Base-by-base conservation (phyloP, 1,140 invertebrate species). In the Chionoecetes opilio region DNA sequence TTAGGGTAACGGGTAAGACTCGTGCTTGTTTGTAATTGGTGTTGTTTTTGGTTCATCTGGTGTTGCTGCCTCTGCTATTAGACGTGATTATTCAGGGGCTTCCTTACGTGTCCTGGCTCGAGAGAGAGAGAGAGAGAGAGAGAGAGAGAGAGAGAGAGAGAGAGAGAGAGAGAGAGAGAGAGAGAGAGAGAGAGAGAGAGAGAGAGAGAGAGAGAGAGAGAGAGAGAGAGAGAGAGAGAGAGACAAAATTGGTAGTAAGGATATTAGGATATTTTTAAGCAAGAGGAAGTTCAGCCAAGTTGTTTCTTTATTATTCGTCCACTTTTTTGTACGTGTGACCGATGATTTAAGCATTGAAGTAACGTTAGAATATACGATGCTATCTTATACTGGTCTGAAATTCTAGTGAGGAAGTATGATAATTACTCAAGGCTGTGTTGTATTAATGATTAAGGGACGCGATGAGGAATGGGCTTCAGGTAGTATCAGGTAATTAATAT, bases 141-240 rank as follows among this genome's bases (percentile, higher is more conserved):
- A 91, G 90, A 91, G 46, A 63, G 46, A 91, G 90, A 63, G 46
- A 91, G 75, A 92, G 91, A 84, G 75, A 37, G 82, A 92, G 82
- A 84, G 75, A 84, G 82, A 37, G 91, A 84, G 35, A 38, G 82
- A 92, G 53, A 92, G 90, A 82, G 63, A 75, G 53, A 92, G 90
- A 31, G 90, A 91, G 90, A 31, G 41, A 91, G 46, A 26, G 38
- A 41, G 38, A 41, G 38, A 41, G 86, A 34, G 86, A 88, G 29
- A 88, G 86, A 37, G 35, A 37, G 86, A 88, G 90, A 75, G 87
- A 89, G 87, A 89, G 87, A 89, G 87, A 46, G 87, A 29, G 87
- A 46, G 87, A 41, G 37, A 46, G 35, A 90, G 35, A 90, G 88
- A 46, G 35, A 90, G 88, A 90, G 35, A 46, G 37, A 46, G n/a